phyloP scores from a whole-genome alignment of 2,113 vertebrate species.

The Ophthalmolycus amberensis region DNA sequence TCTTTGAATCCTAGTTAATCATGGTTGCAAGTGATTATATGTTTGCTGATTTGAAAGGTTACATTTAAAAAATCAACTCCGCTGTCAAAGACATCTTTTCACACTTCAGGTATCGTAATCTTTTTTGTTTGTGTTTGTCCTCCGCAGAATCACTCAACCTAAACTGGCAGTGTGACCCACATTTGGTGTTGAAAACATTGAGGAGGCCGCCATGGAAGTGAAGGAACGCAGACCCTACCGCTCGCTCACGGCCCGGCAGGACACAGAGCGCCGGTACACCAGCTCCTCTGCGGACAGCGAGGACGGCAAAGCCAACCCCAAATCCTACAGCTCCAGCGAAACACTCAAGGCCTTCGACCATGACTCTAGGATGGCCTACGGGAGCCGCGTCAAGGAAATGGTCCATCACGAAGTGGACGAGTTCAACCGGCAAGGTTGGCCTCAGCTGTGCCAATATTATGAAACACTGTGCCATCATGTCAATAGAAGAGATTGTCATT shows the following conservation, averaged over 20 bases:
- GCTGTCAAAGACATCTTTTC: neutral
- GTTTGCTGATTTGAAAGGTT: constrained; percentile 10
- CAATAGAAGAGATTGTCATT: constrained; percentile 2
- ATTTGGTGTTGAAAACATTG: constrained; percentile 87
- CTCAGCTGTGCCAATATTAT: neutral
- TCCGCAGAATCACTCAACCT: constrained; percentile 82
- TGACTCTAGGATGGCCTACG: constrained; percentile 90
- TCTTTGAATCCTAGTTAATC: neutral
- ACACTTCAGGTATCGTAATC: accelerated
- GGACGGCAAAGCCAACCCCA: constrained; percentile 91
- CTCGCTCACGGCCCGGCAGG: constrained; percentile 93
- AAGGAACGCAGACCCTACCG: constrained; percentile 97
- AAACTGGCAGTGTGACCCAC: constrained; percentile 64
- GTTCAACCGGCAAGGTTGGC: constrained; percentile 90
- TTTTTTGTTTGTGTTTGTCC: neutral
- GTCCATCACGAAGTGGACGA: constrained; percentile 96
- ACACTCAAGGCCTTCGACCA: constrained; percentile 99
- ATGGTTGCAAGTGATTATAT: neutral
- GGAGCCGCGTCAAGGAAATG: constrained; percentile 91
- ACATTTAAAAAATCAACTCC: neutral
- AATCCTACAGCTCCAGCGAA: constrained; percentile 99
- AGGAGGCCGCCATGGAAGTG: constrained; percentile 91
- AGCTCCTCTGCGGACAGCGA: constrained; percentile 96
- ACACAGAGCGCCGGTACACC: constrained; percentile 94
- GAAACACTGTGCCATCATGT: neutral